Base-by-base conservation (phyloP, 2,797 vertebrate species). In the Graptemys geographica region DNA sequence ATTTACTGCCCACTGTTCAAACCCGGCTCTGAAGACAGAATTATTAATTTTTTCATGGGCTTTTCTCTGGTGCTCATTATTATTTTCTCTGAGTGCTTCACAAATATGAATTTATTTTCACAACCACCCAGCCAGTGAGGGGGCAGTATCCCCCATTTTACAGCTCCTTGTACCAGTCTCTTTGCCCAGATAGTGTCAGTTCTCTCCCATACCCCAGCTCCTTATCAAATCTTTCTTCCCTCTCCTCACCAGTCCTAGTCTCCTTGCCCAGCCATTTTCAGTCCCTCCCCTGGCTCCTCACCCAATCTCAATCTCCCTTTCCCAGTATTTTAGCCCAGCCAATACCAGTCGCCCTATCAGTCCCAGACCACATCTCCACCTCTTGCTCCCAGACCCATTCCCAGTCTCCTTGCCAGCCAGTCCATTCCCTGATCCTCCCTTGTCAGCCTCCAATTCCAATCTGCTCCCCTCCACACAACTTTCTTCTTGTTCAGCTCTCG, bases 201-300 rank as follows among this genome's bases (percentile, higher is more conserved):
- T 51, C 15, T 65, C 78, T 90, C 2, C 0, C 4, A 83, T 15
- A 12, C 44, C 87, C 11, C 2, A 3, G 0, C 0, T 80, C n/a
- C 51, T 86, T 81, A 81, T 83, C 31, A 47, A 3, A 13, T 3
- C 11, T 59, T 7, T 86, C 74, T 86, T 25, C 49, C 88, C 9
- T 83, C 16, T 72, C 37, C 80, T 47, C 74, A 65, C 65, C 65
- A 5, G 53, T 62, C 23, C 23, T 62, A 81, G 47, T 79, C 41
- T 44, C 0, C 0, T 79, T 89, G 18, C 62, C 33, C n/a, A 69
- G n/a, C 62, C 33, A 37, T 94, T 86, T 44, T 80, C n/a, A 51
- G 7, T 31, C 27, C 81, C 25, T 12, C 33, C 88, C 31, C 31
- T 9, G 82, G 41, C 87, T 51, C 13, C 56, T 69, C 10, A 37